Base-by-base conservation (phyloP, 2,113 vertebrate genomes). In the Lichenostomus cassidix region DNA sequence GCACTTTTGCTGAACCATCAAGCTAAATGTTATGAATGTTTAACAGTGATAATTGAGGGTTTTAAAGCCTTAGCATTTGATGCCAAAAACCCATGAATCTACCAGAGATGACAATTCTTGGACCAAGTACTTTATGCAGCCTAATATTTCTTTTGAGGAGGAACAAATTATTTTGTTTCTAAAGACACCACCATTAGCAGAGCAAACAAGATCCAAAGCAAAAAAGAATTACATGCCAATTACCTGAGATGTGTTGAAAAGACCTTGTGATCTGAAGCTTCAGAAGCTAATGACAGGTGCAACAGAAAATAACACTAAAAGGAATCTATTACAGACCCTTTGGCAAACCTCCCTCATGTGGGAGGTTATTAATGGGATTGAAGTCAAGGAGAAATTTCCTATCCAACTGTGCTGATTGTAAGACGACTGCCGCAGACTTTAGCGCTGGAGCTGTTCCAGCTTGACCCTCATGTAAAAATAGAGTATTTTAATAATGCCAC, bases 401-500 rank as follows among this genome's bases (percentile, higher is more conserved):
- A 27, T 28, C 82, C 73, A 69, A 50, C 78, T 83, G 75, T 90
- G 71, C 67, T 90, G 73, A 60, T 53, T 91, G 67, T 63, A 83
- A 89, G 47, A 80, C 18, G 37, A 60, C 71, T 76, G 85, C 47
- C 71, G 85, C 59, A 80, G 80, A 63, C 70, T 79, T 91, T 90
- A 67, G 27, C 11, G 2, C 68, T 80, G 63, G 55, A 88, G 63
- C 63, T 52, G 46, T 74, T 91, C 49, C 75, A 94, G 4, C 63
- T 35, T 93, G 93, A 94, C 87, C 81, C 42, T 56, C 71, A 42
- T 73, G 47, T 94, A 80, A 94, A 92, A 94, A 94, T 88, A 74
- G 70, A 64, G 33, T 37, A 90, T 94, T 95, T 95, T 96, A 95
- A 92, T 92, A 94, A 95, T 63, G 67, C 63, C 82, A 92, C 65